Evolutionary conservation across 2,888 invertebrate genomes (phyloP).

Genomic region (Pollenia griseotomentosa): DNA sequence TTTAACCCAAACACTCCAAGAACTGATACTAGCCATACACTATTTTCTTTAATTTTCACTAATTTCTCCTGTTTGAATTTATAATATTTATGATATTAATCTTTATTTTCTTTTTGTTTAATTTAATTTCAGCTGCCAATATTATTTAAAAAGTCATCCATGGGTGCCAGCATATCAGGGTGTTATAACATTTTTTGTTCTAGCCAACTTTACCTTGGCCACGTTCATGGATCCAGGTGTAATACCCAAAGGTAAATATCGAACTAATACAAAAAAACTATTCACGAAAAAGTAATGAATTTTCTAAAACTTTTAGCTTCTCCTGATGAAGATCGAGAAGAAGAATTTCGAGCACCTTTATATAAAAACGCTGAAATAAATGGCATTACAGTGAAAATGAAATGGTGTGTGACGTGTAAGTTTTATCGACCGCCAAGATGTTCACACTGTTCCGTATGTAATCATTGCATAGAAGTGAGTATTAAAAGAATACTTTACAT

Average conservation of each 20-base stretch:
- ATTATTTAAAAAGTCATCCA: slow-evolving; percentile 92
- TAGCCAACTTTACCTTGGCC: slow-evolving; percentile 99
- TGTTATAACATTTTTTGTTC: slow-evolving; percentile 97
- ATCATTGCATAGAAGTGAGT: slow-evolving; percentile 97
- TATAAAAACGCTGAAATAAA: slow-evolving; percentile 99
- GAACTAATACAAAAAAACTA: slow-evolving; percentile 27
- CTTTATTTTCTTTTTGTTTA: slow-evolving; percentile 37
- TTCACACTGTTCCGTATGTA: slow-evolving; percentile 99
- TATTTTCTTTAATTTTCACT: too few relatives aligned
- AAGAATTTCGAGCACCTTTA: slow-evolving; percentile 97
- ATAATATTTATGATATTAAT: not conserved
- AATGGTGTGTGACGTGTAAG: slow-evolving; percentile 99
- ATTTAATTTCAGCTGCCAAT: slow-evolving; percentile 90
- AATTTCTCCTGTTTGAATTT: too few relatives aligned
- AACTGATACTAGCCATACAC: too few relatives aligned
- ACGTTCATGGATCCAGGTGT: slow-evolving; percentile 99
- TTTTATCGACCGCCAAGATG: slow-evolving; percentile 99
- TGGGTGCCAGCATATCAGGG: slow-evolving; percentile 97
- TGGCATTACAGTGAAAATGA: slow-evolving; percentile 99
- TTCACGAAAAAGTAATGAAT: slow-evolving; percentile 36
- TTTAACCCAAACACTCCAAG: too few relatives aligned
- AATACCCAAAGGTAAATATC: slow-evolving; percentile 94
- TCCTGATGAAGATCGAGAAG: slow-evolving; percentile 98
- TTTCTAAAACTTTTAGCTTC: slow-evolving; percentile 87
- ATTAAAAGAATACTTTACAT: not conserved